Base-by-base conservation (phyloP, 2,888 invertebrate genomes). In the Hydrotaea diabolus region DNA sequence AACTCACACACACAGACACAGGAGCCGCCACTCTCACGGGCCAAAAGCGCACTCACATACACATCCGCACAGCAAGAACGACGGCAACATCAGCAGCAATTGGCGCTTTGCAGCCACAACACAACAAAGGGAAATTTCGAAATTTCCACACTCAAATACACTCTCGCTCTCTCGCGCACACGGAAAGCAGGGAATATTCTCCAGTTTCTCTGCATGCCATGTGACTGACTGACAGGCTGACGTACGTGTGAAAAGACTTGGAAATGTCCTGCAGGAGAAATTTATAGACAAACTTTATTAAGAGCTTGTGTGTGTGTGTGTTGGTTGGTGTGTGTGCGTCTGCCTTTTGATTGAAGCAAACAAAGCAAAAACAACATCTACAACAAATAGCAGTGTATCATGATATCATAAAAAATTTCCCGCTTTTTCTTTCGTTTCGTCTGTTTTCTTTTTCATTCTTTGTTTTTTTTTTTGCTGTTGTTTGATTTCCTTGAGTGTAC, bases 131-230 rank as follows among this genome's bases (percentile, higher is more conserved):
- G 66, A 69, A 69, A 69, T 69, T 69, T n/a, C n/a, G n/a, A n/a
- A n/a, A n/a, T n/a, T 69, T 69, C n/a, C 49, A 23, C 23, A 17
- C 13, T 15, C 15, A 13, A 5, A 31, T 13, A 13, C 9, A 11
- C 36, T 36, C 73, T 39, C 55, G 21, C 39, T 77, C 72, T 69
- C 69, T 46, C 7, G 2, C 23, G 39, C 13, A 31, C 17, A 15
- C 31, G 55, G 79, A 83, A 79, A 83, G 49, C 76, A 79, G 79
- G 79, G 66, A 77, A 80, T 80, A 66, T 72, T 57, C 13, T 43
- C 1, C 43, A 5, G 15, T 59, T 15, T 43, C 19, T 59, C 74
- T 53, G 36, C 15, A 72, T 79, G 76, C 36, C 79, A 79, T 59
- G 39, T 75, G 19, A 23, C 66, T 55, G 39, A 69, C 49, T 75